These are phyloP conservation scores for Bubo scandiacus DNA, from an alignment of 2,113 vertebrate species.

Conservation along the genomic window DNA sequence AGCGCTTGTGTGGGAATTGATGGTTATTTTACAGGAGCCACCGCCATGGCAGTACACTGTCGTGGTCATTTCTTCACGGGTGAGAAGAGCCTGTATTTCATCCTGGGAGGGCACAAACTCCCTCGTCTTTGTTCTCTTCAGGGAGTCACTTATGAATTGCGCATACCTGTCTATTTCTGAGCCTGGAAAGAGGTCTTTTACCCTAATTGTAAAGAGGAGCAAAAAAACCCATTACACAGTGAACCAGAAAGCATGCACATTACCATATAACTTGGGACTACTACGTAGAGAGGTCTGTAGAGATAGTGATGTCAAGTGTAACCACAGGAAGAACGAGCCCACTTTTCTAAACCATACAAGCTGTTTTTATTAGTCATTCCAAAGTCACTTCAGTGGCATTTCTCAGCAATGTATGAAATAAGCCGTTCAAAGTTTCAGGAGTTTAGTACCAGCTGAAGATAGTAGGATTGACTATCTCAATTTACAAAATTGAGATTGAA, in stretches of 20 bases:
- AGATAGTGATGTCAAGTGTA: neutral
- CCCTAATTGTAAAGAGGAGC: constrained; percentile 65
- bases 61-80: constrained; percentile 90
- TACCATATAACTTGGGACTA: neutral
- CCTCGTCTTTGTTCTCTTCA: constrained; percentile 89
- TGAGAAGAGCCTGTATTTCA: constrained; percentile 88
- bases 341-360: neutral
- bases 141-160: constrained; percentile 84
- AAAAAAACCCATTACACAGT: neutral
- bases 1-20: constrained; percentile 92
- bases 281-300: neutral
- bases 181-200: constrained; percentile 83
- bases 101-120: constrained; percentile 93
- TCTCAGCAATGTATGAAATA: neutral
- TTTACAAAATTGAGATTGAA: neutral
- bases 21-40: constrained; percentile 93
- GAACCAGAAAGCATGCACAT: neutral
- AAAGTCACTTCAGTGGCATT: neutral
- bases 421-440: neutral
- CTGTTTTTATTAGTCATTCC: neutral
- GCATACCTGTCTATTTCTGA: constrained; percentile 88
- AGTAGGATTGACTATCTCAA: neutral
- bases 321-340: neutral
- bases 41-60: constrained; percentile 93
- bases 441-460: neutral